Evolutionary conservation across 1,140 invertebrate genomes (phyloP), one percentile per base, ranked within the genome.

Genomic region (Euglossa dilemma): DNA sequence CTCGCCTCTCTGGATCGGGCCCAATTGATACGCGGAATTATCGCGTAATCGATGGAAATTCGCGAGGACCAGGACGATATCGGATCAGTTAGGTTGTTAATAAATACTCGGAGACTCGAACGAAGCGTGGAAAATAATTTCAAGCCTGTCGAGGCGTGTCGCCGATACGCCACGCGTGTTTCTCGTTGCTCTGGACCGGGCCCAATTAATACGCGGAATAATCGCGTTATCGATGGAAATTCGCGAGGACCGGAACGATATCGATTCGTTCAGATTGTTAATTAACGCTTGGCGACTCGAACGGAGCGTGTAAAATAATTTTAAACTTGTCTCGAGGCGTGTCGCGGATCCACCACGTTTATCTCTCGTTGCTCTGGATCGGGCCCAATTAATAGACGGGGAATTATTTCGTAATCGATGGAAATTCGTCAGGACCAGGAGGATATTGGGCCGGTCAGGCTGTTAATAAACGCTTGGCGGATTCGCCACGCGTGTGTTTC

Each of bases 41-140:
- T 64, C 83, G 50, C 2, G 25, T 75, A 85, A 87, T 88, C 69
- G 77, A 75, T 28, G 74, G 78, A 78, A 79, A 88, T 88, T 87
- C 87, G 69, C 87, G 85, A 85, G 12, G n/a, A 5, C 11, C 8
- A 11, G n/a, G 20, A 52, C 9, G 50, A 63, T 80, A 76, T 52
- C 57, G 61, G 25, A 28, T 43, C 64, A 25, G 18, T 25, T 61
- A 47, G 52, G 36, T 14, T 8, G 18, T 80, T 85, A 88, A 88
- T 88, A 83, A 77, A n/a, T n/a, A n/a, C n/a, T n/a, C n/a, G n/a
- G n/a, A n/a, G n/a, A n/a, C n/a, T n/a, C n/a, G n/a, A n/a, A n/a
- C n/a, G n/a, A n/a, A n/a, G n/a, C n/a, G n/a, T n/a, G n/a, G n/a
- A n/a, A n/a, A n/a, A n/a, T n/a, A n/a, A n/a, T n/a, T n/a, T n/a